phyloP scores from a whole-genome alignment of 92 coral and sea anemone genomes.

The Paramuricea clavata region DNA sequence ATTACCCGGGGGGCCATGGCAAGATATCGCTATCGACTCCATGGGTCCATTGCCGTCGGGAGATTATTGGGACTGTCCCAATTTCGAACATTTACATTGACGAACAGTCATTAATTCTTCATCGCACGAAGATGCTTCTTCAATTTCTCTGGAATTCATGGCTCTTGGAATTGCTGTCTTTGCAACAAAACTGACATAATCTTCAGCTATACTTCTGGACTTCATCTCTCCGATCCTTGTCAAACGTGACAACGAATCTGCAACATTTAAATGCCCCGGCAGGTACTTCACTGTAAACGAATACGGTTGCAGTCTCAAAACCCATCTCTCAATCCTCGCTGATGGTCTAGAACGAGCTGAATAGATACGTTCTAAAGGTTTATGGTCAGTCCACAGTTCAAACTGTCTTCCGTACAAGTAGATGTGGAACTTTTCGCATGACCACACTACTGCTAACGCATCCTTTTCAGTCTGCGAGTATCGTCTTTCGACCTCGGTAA shows the following conservation, averaged over 20 bases:
- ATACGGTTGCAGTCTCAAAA: constrained; percentile 58
- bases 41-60: no score
- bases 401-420: constrained; percentile 20
- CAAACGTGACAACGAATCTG: constrained; percentile 54
- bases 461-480: constrained; percentile 66
- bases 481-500: constrained; percentile 52
- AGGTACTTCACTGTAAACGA: constrained; percentile 52
- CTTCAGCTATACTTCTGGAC: constrained; percentile 47
- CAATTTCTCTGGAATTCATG: constrained; percentile 59
- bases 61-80: constrained; percentile 26
- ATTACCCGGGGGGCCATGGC: no score
- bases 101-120: constrained; percentile 35
- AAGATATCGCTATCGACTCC: no score
- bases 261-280: constrained; percentile 50
- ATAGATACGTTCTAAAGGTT: constrained; percentile 59
- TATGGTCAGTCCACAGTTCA: constrained; percentile 30
- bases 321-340: constrained; percentile 63
- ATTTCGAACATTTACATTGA: no score
- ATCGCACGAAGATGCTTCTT: constrained; percentile 43
- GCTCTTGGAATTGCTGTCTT: constrained; percentile 69
- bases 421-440: neutral
- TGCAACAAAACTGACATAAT: constrained; percentile 51
- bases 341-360: constrained; percentile 59
- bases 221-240: no score
- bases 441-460: constrained; percentile 29